Evolutionary conservation across 2,113 vertebrate species (phyloP), one percentile per base, ranked within the genome.

Genomic region (Actinemys pallida): DNA sequence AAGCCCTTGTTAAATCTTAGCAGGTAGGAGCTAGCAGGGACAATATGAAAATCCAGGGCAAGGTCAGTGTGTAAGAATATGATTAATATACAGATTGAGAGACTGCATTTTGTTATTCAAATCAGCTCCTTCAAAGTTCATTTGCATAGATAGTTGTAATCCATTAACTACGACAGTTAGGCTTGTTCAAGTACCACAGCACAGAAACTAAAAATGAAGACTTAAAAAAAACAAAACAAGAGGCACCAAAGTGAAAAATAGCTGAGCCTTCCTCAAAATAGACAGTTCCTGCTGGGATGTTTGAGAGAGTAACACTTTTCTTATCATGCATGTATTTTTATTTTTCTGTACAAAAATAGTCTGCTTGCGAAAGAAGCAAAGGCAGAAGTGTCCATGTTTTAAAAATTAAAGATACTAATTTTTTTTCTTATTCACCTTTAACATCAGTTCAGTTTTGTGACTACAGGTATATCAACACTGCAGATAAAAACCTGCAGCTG

Each of bases 371-470:
- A 49, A 52, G 2, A 87, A 92, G 75, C 79, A 93, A 87, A 27
- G 76, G 25, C 17, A 76, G 25, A 47, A 69, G 45, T 39, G 86
- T 78, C 53, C 47, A 2, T 0, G 0, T 83, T 39, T 39, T 72
- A 39, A 72, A 72, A n/a, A n/a, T n/a, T 97, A 96, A 93, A 92
- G 95, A 94, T 92, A 86, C 53, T 94, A 59, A 39, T 31, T 31
- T 90, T 92, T 80, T 91, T 90, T 69, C 93, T 42, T 85, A 45
- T 24, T 54, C 89, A 1, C 80, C 12, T 91, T 24, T 54, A 88
- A 72, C 31, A 39, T 88, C 19, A 89, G 89, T 92, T 93, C 19
- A n/a, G 24, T 76, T 91, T 87, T 81, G 92, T 57, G 69, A 9
- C 35, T 69, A n/a, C 31, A 35, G 35, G 31, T 72, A 69, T 69